Percentiles rank a stretch among this genome's conserved stretches.
Conservation (phyloP, 2,797 vertebrate genomes). For the Ceyx erithaca region DNA sequence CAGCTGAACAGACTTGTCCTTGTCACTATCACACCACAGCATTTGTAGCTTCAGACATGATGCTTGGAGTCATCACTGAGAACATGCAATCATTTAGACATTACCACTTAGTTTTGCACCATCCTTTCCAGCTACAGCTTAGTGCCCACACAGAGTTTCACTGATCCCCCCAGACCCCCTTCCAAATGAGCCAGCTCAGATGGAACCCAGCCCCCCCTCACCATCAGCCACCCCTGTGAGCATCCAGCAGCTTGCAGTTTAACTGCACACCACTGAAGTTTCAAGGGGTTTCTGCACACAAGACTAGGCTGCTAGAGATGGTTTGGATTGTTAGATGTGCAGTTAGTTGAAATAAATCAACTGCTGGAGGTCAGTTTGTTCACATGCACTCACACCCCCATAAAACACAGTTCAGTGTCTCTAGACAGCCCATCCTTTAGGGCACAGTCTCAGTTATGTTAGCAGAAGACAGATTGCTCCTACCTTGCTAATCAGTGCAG, state of each 20-base stretch:
- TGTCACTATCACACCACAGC: not conserved
- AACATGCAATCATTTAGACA: accelerated
- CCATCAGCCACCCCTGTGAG: not conserved
- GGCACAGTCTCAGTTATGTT: constrained; percentile 9
- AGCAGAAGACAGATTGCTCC: constrained; percentile 85
- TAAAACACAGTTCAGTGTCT: not conserved
- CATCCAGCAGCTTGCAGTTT: not conserved
- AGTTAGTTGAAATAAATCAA: not conserved
- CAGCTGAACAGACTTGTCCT: not conserved
- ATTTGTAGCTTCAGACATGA: not conserved
- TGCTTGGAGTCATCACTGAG: not conserved
- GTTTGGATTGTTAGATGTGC: not conserved
- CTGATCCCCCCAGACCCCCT: not conserved
- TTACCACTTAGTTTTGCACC: not conserved
- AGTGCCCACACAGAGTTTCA: not conserved
- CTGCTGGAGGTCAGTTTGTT: not conserved
- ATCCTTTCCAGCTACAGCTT: not conserved
- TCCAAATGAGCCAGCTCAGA: not conserved
- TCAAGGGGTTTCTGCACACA: not conserved
- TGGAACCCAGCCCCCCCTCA: not conserved
- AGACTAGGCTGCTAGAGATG: not conserved
- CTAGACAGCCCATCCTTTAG: not conserved
- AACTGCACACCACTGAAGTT: not conserved
- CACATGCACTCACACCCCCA: not conserved
- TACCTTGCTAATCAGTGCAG: constrained; percentile 98